Evolutionary conservation across 2,797 vertebrate genomes (phyloP).

Genomic region (Manis crassicaudata): DNA sequence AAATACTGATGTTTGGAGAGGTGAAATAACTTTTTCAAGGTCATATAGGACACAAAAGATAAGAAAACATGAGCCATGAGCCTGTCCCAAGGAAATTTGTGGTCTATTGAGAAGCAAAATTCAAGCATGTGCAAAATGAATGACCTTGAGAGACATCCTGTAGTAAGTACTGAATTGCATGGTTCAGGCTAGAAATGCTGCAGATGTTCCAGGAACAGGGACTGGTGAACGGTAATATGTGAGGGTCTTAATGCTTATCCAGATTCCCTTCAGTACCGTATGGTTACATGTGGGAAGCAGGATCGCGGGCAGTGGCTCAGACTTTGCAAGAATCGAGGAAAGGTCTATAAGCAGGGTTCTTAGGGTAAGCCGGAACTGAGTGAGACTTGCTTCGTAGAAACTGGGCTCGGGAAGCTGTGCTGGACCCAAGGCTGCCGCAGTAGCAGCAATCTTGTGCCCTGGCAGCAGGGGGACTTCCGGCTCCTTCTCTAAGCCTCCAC

Average conservation of each 20-base stretch:
- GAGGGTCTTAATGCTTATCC: neutral
- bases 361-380: neutral
- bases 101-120: conserved; percentile 14
- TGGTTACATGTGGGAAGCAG: neutral
- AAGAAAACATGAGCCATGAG: neutral
- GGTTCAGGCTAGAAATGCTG: neutral
- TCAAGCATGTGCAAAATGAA: neutral
- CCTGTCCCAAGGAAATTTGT: neutral
- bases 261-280: neutral
- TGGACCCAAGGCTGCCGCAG: neutral
- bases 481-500: neutral
- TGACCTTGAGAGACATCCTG: neutral
- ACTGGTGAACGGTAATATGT: neutral
- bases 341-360: neutral
- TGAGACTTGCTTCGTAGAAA: neutral
- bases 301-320: neutral
- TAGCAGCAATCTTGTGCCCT: neutral
- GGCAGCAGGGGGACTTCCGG: neutral
- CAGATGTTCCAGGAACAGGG: neutral
- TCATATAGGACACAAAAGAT: neutral
- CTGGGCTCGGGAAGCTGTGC: neutral
- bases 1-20: neutral
- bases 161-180: neutral
- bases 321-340: neutral
- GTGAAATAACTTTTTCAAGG: conserved; percentile 15